Conservation (phyloP, 2,888 invertebrate genomes). For the Gisinianus flammeolus region DNA sequence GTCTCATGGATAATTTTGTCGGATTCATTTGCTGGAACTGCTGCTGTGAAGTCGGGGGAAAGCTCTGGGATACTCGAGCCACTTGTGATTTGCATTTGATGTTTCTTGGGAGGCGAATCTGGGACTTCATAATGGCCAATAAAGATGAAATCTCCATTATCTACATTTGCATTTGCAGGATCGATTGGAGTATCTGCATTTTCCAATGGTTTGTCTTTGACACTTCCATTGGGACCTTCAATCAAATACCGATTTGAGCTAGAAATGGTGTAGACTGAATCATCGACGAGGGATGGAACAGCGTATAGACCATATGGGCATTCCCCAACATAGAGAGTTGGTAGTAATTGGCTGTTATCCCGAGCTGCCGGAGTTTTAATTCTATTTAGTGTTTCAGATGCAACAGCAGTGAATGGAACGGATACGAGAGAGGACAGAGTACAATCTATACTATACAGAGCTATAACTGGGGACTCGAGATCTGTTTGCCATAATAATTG, state of each 20-base stretch:
- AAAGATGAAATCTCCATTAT: constrained; percentile 42
- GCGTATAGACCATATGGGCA: constrained; percentile 87
- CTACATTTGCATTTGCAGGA: background rate
- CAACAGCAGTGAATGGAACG: constrained; percentile 87
- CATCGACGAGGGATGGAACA: constrained; percentile 88
- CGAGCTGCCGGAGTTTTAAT: constrained; percentile 47
- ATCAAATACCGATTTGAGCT: constrained; percentile 73
- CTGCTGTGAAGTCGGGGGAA: background rate
- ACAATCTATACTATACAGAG: constrained; percentile 78
- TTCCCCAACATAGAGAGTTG: constrained; percentile 91
- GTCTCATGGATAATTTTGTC: constrained; percentile 13
- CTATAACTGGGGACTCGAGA: constrained; percentile 87
- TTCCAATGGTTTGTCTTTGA: background rate
- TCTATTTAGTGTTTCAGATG: constrained; percentile 75
- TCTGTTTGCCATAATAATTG: constrained; percentile 85
- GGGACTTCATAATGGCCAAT: constrained; percentile 52
- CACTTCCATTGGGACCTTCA: constrained; percentile 70
- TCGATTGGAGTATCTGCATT: background rate
- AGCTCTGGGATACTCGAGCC: no score
- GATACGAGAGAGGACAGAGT: constrained; percentile 73
- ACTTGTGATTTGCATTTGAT: constrained; percentile 38
- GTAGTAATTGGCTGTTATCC: constrained; percentile 66
- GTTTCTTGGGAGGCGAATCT: constrained; percentile 27
- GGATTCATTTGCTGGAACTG: constrained; percentile 2
- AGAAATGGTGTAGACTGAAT: constrained; percentile 80